Percentiles rank a stretch among this genome's conserved stretches.
phyloP scores from a whole-genome alignment of 2,888 invertebrate species.

The Drosophila kanekoi region DNA sequence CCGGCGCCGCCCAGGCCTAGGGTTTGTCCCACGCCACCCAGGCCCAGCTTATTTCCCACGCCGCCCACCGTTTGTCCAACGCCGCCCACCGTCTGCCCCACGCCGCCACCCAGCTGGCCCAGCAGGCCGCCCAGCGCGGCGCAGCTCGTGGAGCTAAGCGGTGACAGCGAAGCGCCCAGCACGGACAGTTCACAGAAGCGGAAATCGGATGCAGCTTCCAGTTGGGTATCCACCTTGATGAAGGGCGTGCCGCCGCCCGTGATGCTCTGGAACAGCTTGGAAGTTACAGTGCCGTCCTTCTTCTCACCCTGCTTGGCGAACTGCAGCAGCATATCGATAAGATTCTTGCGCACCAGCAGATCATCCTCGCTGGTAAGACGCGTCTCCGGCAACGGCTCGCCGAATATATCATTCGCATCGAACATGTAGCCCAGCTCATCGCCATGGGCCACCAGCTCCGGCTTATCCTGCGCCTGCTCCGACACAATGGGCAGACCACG shows the following conservation, averaged over 20 bases:
- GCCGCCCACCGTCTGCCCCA: constrained; percentile 57
- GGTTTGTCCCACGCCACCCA: constrained; percentile 44
- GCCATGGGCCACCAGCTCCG: constrained; percentile 87
- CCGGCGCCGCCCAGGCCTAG: constrained; percentile 37
- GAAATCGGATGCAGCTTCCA: constrained; percentile 85
- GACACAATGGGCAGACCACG: constrained; percentile 88
- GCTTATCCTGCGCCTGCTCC: constrained; percentile 82
- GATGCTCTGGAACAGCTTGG: constrained; percentile 83
- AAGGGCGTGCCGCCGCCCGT: constrained; percentile 85
- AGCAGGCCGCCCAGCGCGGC: constrained; percentile 71
- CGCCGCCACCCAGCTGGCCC: constrained; percentile 65
- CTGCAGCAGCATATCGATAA: constrained; percentile 88
- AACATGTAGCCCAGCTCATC: constrained; percentile 91
- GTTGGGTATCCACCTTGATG: constrained; percentile 86
- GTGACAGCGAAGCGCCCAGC: constrained; percentile 80
- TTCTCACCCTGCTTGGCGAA: constrained; percentile 86
- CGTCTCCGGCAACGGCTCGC: constrained; percentile 86
- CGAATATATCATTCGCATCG: constrained; percentile 88
- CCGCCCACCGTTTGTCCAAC: constrained; percentile 57
- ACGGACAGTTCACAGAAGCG: constrained; percentile 83
- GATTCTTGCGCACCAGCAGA: constrained; percentile 88
- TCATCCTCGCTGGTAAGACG: constrained; percentile 86
- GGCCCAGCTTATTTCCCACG: constrained; percentile 24
- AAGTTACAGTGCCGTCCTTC: constrained; percentile 24
- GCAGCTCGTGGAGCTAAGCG: constrained; percentile 79